Base-by-base conservation (phyloP, 2,888 invertebrate genomes). In the Antheraea yamamai region DNA sequence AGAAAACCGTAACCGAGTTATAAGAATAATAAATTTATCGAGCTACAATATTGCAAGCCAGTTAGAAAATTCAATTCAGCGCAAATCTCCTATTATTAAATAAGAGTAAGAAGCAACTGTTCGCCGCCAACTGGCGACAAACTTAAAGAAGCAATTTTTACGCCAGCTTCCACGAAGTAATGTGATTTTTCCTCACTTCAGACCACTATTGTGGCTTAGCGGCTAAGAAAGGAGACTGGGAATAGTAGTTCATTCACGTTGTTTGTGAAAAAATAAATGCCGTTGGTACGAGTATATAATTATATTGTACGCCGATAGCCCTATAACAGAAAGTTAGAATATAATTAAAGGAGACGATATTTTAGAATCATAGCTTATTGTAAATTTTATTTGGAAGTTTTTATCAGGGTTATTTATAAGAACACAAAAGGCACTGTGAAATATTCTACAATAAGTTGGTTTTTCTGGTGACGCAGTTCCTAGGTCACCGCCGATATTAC, bases 71-170 rank as follows among this genome's bases (percentile, higher is more conserved):
- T 30, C 64, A 66, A 66, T 66, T 66, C 30, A 30, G 26, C 39
- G 20, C 23, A 20, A 70, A 39, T 70, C n/a, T 70, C 20, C n/a
- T 39, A 20, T 70, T 70, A 39, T 70, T 35, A 39, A 39, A 70
- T 70, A 70, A 70, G 14, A 70, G 70, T 70, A n/a, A 70, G 39
- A 20, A 10, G 39, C 70, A 70, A 70, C 70, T 70, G 70, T n/a
- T 70, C 70, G n/a, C 39, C 39, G 70, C 70, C 70, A 70, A 70
- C 70, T 70, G 70, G 70, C 39, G 70, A 39, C 70, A 70, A 70
- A n/a, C 39, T 70, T 39, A 66, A 39, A 70, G 70, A 3, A 70
- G 70, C 70, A 35, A 70, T 70, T 70, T 70, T 70, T 70, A 70
- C 70, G 70, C 70, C 39, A 70, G 70, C 35, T 39, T 70, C 70